Conservation (phyloP, 1,140 invertebrate genomes). For the Drosophila bifasciata region DNA sequence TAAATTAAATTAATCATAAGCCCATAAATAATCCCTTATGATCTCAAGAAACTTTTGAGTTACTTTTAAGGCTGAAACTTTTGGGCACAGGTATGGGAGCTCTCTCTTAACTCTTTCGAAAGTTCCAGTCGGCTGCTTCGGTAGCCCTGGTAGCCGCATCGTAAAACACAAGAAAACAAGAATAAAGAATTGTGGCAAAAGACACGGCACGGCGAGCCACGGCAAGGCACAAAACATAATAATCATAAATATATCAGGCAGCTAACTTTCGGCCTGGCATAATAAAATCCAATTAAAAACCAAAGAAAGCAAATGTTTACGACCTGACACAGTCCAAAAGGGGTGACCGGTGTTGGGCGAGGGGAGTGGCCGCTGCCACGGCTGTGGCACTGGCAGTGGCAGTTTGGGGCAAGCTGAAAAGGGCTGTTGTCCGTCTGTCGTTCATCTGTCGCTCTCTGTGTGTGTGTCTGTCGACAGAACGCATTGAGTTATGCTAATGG, state of each 20-base stretch:
- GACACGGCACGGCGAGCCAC: slow-evolving; percentile 43
- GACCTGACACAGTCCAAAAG: slow-evolving; percentile 55
- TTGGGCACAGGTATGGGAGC: no score
- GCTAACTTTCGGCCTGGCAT: slow-evolving; percentile 74
- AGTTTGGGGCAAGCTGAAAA: slow-evolving; percentile 34
- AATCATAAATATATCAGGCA: slow-evolving; percentile 80
- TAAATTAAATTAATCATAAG: background rate
- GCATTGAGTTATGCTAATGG: slow-evolving; percentile 75
- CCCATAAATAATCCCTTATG: background rate
- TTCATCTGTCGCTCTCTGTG: background rate
- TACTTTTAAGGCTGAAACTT: background rate
- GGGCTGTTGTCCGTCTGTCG: slow-evolving; percentile 48
- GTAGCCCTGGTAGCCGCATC: slow-evolving; percentile 40
- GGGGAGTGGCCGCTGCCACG: background rate
- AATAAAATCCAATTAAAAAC: slow-evolving; percentile 82
- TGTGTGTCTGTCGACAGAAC: slow-evolving; percentile 45
- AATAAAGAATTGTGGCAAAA: slow-evolving; percentile 32
- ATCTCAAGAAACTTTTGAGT: background rate
- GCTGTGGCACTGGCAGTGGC: no score
- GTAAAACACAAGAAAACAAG: slow-evolving; percentile 28
- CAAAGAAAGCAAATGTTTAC: slow-evolving; percentile 80
- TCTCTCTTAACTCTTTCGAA: background rate
- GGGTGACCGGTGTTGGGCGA: background rate
- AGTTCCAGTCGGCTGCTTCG: slow-evolving; percentile 15
- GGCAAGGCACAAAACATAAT: slow-evolving; percentile 70